A percentile compares a stretch with the other conserved stretches of the same genome.
Evolutionary conservation across 2,797 vertebrate species (phyloP).

Genomic region (Bradypodion ventrale): DNA sequence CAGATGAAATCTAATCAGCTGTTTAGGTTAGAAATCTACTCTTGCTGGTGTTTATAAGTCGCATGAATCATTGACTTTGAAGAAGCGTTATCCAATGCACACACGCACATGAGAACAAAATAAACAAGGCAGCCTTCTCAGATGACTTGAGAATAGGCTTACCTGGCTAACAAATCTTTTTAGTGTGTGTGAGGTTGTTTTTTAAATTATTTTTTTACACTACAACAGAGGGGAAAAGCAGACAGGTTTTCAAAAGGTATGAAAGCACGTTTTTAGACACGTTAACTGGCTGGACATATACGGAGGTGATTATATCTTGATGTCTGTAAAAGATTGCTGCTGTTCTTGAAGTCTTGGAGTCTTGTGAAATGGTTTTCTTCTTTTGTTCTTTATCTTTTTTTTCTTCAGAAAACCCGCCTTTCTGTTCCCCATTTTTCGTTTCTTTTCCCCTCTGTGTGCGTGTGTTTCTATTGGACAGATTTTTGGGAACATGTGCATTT

Average conservation of each 20-base stretch:
- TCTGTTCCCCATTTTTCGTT: conserved; percentile 51
- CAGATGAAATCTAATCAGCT: conserved; percentile 79
- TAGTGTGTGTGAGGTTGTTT: conserved; percentile 76
- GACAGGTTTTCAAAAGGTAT: conserved; percentile 82
- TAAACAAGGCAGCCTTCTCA: conserved; percentile 76
- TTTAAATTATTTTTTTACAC: conserved; percentile 80
- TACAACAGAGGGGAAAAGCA: conserved; percentile 75
- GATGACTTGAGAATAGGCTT: conserved; percentile 74
- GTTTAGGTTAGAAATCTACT: conserved; percentile 87
- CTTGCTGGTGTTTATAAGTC: conserved; percentile 86
- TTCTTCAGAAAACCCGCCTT: conserved; percentile 70
- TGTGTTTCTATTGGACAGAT: conserved; percentile 81
- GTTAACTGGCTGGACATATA: conserved; percentile 79
- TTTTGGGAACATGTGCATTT: conserved; percentile 78
- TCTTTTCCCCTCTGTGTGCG: no score
- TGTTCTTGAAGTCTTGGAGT: conserved; percentile 81
- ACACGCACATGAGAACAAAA: conserved; percentile 69
- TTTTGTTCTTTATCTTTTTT: conserved; percentile 76
- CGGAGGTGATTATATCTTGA: conserved; percentile 82
- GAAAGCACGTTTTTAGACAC: conserved; percentile 84
- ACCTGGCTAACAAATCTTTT: conserved; percentile 78
- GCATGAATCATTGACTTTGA: conserved; percentile 89
- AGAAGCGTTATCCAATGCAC: conserved; percentile 80
- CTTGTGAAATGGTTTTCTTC: conserved; percentile 79
- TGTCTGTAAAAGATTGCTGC: conserved; percentile 80